A percentile compares a stretch with the other conserved stretches of the same genome.
Evolutionary conservation across 2,113 vertebrate genomes (phyloP).

Genomic region (Gymnobelideus leadbeateri): DNA sequence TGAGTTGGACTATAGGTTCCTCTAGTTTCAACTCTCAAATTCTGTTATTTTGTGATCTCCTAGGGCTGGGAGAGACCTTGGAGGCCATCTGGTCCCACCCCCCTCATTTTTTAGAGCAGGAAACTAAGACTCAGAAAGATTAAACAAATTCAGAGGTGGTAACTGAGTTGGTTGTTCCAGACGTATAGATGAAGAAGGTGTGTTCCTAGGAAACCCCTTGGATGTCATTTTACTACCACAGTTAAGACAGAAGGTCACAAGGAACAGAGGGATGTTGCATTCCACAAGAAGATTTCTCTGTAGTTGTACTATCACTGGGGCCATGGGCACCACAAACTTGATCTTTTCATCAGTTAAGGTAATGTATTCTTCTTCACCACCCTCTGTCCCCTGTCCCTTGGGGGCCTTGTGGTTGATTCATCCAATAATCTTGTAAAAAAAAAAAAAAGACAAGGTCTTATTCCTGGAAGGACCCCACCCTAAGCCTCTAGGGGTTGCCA

Average conservation of each 20-base stretch:
- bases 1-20: too few species aligned
- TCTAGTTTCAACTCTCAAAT: not conserved
- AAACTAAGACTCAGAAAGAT: not conserved
- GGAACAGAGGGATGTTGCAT: not conserved
- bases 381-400: not conserved
- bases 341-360: not conserved
- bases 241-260: not conserved
- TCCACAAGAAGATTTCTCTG: not conserved
- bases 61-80: not conserved
- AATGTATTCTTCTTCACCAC: not conserved
- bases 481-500: not conserved
- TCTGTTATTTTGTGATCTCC: not conserved
- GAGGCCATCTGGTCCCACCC: not conserved
- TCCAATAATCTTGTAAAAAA: not conserved
- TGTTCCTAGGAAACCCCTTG: not conserved
- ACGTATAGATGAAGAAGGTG: not conserved
- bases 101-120: not conserved
- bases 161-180: not conserved
- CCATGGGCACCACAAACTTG: not conserved
- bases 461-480: not conserved
- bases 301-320: not conserved
- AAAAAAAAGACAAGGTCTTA: not conserved
- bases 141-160: not conserved
- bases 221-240: not conserved
- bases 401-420: not conserved